Percentiles rank a stretch among this genome's conserved stretches.
Conservation (phyloP, 2,888 invertebrate species). For the Euzetes globulus region DNA sequence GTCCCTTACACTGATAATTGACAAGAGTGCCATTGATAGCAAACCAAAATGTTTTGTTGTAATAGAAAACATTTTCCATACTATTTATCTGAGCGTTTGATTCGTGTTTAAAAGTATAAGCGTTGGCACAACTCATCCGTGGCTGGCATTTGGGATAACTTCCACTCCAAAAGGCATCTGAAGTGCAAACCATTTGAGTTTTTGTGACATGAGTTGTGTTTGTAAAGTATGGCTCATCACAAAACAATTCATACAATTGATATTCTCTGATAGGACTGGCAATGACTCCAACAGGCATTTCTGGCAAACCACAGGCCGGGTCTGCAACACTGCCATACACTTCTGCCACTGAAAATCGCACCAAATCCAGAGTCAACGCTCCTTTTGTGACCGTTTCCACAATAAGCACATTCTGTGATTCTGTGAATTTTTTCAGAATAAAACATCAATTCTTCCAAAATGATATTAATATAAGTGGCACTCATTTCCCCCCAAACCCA, state of each 20-base stretch:
- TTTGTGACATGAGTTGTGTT: neutral
- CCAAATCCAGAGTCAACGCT: constrained; percentile 10
- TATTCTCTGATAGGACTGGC: neutral
- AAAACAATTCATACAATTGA: constrained; percentile 7
- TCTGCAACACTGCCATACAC: neutral
- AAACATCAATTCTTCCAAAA: no score
- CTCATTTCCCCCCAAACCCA: no score
- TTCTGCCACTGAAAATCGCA: neutral
- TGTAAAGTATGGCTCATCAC: neutral
- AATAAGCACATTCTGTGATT: neutral
- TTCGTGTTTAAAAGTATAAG: neutral
- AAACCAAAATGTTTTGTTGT: constrained; percentile 1
- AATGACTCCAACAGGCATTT: neutral
- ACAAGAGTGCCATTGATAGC: constrained; percentile 5
- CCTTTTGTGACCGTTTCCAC: neutral
- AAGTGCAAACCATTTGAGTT: neutral
- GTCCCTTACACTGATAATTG: neutral
- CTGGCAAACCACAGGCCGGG: neutral
- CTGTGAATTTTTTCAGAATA: no score
- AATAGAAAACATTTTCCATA: constrained; percentile 13
- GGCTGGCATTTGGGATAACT: constrained; percentile 1
- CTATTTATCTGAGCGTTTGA: neutral
- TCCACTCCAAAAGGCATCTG: constrained; percentile 6
- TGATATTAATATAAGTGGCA: no score
- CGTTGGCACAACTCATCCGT: neutral